Evolutionary conservation across 1,140 invertebrate species (phyloP), one percentile per base, ranked within the genome.

Genomic region (Rhyacophila brunnea): DNA sequence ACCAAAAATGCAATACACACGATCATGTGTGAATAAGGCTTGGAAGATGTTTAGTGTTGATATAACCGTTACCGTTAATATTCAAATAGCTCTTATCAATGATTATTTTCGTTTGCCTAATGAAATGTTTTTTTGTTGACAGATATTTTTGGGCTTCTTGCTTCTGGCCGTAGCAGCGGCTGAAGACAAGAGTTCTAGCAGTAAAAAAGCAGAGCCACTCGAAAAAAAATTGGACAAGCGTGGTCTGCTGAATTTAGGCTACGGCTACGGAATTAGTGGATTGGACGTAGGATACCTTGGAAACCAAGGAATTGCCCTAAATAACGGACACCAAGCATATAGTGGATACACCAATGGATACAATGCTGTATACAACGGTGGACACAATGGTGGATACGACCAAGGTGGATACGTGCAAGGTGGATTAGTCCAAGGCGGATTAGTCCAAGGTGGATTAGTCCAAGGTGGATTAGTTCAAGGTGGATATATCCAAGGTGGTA

Each of bases 131-230:
- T 59, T 68, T 71, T 70, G 44, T 69, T 83, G 76, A 14, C 80
- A 90, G 87, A 74, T 89, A 68, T 83, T 80, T 68, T 71, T 87
- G 76, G 82, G 83, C 73, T 77, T 88, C 77, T 81, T 89, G 75
- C 84, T 86, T 77, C 83, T 90, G 75, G 81, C 85, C 70, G 85
- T 81, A 61, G 80, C 79, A 48, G 79, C 81, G 72, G 79, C 83
- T 68, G 83, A 81, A 68, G 81, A 83, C 67, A 82, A 83, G 71
- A 81, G 85, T 70, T 68, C 68, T 48, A 78, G 77, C 73, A 80
- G 81, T 67, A 82, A 84, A 71, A 83, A 85, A 72, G 73, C 68
- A 46, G 81, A 81, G 66, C 80, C 81, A 13, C 70, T 79, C 52
- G 81, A 81, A 59, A 82, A 83, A 72, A 78, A 74, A 62, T 68